A percentile compares a stretch with the other conserved stretches of the same genome.
These are phyloP conservation scores for Neodiprion fabricii DNA, from an alignment of 1,140 invertebrate species.

Conservation along the genomic window DNA sequence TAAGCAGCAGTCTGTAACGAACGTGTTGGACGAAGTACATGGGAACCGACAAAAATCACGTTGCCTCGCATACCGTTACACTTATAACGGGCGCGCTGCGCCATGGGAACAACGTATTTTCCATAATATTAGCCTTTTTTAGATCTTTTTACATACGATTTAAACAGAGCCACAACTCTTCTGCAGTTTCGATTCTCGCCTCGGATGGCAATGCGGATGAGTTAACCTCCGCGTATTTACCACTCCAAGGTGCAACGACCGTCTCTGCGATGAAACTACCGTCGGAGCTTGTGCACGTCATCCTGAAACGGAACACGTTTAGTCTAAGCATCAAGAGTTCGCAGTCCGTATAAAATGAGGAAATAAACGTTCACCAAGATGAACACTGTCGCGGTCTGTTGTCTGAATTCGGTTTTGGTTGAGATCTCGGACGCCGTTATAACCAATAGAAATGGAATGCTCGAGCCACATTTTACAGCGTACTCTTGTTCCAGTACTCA, in stretches of 20 bases:
- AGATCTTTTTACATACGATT: background rate
- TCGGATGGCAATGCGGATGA: background rate
- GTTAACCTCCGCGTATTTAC: background rate
- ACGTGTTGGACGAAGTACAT: background rate
- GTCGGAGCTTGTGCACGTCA: background rate
- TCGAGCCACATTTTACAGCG: no score
- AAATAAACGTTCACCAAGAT: no score
- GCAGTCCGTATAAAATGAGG: no score
- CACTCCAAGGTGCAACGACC: background rate
- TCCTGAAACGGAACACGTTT: background rate
- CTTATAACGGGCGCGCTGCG: background rate
- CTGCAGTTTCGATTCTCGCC: background rate
- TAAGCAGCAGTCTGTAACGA: no score
- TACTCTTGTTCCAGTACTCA: no score
- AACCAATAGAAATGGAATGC: no score
- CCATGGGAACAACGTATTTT: background rate
- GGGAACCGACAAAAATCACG: background rate
- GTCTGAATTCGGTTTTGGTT: no score
- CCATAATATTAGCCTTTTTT: background rate
- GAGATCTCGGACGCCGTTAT: no score
- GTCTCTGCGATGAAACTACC: background rate
- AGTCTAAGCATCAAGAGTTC: background rate
- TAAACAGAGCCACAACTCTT: background rate
- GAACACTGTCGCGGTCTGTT: no score
- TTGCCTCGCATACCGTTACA: background rate